Evolutionary conservation across 1,140 invertebrate species (phyloP).

Genomic region (Sarcophaga peregrina): DNA sequence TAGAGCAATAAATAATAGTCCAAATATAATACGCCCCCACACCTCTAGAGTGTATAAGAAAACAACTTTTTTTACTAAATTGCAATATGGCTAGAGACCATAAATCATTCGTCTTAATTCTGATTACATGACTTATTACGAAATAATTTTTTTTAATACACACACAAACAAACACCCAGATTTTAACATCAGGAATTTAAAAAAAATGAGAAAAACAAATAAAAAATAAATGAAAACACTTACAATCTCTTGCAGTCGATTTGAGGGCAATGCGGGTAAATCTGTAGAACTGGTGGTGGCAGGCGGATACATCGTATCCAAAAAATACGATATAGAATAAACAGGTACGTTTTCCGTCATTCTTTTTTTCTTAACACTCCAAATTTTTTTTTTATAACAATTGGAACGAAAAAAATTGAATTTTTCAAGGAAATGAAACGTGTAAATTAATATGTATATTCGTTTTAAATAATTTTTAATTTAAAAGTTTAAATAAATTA

Average conservation of each 20-base stretch:
- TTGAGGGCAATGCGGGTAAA: background rate
- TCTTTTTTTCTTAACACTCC: background rate
- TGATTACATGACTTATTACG: no score
- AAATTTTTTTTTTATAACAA: background rate
- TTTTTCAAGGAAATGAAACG: background rate
- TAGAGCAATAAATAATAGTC: no score
- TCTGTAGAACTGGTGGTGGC: background rate
- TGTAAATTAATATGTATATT: background rate
- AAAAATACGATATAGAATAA: conserved; percentile 60
- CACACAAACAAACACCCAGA: no score
- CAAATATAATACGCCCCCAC: no score
- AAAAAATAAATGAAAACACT: conserved; percentile 1
- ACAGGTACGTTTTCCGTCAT: conserved; percentile 51
- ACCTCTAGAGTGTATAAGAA: no score
- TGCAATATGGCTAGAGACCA: no score
- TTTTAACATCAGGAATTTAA: background rate
- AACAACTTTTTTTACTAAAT: no score
- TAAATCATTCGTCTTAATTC: no score
- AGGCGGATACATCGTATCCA: conserved; percentile 50
- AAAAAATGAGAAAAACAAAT: conserved; percentile 1
- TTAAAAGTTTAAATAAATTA: background rate
- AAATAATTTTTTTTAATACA: no score
- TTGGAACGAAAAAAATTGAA: background rate
- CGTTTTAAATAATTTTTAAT: background rate
- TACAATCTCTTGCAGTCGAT: background rate